Percentiles rank a stretch among this genome's conserved stretches.
Conservation (phyloP, 2,797 vertebrate genomes). For the Numenius phaeopus region DNA sequence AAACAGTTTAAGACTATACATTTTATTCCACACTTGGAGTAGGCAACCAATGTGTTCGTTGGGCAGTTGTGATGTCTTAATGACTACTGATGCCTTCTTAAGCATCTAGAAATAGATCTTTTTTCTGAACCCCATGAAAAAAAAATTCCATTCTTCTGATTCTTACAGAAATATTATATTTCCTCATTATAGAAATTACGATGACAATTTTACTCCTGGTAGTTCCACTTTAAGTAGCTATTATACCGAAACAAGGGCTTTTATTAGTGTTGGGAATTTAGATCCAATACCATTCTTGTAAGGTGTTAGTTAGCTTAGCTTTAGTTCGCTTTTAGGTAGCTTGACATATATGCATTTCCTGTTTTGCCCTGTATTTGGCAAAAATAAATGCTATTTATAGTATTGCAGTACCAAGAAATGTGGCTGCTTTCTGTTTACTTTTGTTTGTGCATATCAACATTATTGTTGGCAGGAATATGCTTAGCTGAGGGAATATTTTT, state of each 20-base stretch:
- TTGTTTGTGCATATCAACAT: neutral
- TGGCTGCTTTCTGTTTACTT: neutral
- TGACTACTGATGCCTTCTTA: neutral
- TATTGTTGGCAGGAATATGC: constrained; percentile 2
- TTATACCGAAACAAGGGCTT: neutral
- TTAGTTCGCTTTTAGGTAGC: neutral
- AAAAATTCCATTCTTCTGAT: neutral
- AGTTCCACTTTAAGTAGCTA: neutral
- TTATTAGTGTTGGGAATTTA: neutral
- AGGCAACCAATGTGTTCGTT: neutral
- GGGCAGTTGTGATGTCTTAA: neutral
- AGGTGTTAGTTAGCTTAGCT: neutral
- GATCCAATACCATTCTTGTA: neutral
- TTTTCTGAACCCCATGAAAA: neutral
- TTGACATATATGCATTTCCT: neutral
- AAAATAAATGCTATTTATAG: neutral
- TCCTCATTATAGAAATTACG: neutral
- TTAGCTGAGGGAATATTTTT: constrained; percentile 5
- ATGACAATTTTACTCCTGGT: neutral
- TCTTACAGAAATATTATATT: neutral
- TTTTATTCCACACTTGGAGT: neutral
- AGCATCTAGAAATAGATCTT: neutral
- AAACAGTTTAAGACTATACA: neutral
- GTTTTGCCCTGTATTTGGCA: neutral
- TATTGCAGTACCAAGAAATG: neutral